Percentiles rank a stretch among this genome's conserved stretches.
phyloP scores from a whole-genome alignment of 2,113 vertebrate genomes.

The Ictalurus punctatus region DNA sequence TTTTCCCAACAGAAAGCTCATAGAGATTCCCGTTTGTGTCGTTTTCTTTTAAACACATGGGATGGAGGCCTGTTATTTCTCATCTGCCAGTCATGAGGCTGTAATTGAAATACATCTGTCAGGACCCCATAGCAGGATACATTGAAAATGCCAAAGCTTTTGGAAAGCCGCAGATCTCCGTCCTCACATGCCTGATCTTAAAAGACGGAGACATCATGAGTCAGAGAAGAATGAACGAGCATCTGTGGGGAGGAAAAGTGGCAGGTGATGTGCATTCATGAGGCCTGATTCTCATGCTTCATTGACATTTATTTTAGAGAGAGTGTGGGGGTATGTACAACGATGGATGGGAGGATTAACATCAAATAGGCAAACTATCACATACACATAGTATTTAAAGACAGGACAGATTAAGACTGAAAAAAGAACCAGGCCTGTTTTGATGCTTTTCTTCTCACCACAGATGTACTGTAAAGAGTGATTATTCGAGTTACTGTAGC shows the following conservation, averaged over 20 bases:
- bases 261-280: slow-evolving; percentile 13
- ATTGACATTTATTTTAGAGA: slow-evolving; percentile 3
- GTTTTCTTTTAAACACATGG: slow-evolving; percentile 8
- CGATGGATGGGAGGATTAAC: not conserved
- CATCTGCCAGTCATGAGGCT: slow-evolving; percentile 9
- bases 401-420: not conserved
- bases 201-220: slow-evolving; percentile 14
- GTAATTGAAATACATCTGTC: slow-evolving; percentile 42
- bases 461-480: not conserved
- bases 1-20: not conserved
- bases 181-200: not conserved
- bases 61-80: slow-evolving; percentile 17
- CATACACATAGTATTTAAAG: not conserved
- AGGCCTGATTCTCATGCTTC: not conserved
- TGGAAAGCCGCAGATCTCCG: not conserved
- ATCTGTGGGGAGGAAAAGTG: slow-evolving; percentile 1
- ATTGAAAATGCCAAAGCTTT: slow-evolving; percentile 11
- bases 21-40: not conserved
- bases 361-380: not conserved
- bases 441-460: not conserved
- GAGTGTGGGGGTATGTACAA: not conserved
- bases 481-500: not conserved
- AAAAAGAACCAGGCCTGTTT: not conserved
- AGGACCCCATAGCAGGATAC: slow-evolving; percentile 22
- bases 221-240: not conserved